Base-by-base conservation (phyloP, 2,113 vertebrate species). In the Pipa parva region DNA sequence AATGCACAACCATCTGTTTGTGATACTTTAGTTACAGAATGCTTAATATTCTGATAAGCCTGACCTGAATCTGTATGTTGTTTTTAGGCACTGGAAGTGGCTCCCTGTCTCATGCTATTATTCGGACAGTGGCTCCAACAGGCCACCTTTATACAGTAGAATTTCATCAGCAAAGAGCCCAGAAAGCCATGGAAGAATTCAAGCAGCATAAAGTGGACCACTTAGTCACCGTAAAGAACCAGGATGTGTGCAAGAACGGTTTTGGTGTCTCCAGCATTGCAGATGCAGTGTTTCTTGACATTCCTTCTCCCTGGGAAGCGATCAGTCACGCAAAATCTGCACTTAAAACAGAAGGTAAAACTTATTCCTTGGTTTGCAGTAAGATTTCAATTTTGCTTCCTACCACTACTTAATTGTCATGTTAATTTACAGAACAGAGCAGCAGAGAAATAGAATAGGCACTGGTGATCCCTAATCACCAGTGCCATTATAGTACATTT, bases 301-400 rank as follows among this genome's bases (percentile, higher is more conserved):
- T 99, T 75, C 97, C 97, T 0, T 95, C 92, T 0, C 97, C 97
- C 0, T 99, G 97, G 97, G 95, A 99, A 82, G 95, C 96, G 0
- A 89, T 99, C 73, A 73, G 74, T 20, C 95, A 98, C 2, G 94
- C 95, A 72, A 93, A 93, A 78, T 71, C 83, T 0, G 93, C 95
- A 0, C 75, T 99, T 74, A 99, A 95, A 82, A 82, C 51, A 17
- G 91, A 92, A 79, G 96, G 97, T 98, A 73, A 65, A 17, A 13
- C 20, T 15, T 13, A 15, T 12, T 51, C 2, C 2, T 13, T 11
- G 10, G 10, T 12, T 36, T 36, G 33, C 2, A 8, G 15, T 36
- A 3, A 7, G 10, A 3, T 36, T 36, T 36, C 1, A 12, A 36
- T 36, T 36, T 4, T 36, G 10, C 10, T 36, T 3, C 33, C 33